Percentiles rank a stretch among this genome's conserved stretches.
phyloP scores from a whole-genome alignment of 2,113 vertebrate genomes.

The Mormoops blainvillei region DNA sequence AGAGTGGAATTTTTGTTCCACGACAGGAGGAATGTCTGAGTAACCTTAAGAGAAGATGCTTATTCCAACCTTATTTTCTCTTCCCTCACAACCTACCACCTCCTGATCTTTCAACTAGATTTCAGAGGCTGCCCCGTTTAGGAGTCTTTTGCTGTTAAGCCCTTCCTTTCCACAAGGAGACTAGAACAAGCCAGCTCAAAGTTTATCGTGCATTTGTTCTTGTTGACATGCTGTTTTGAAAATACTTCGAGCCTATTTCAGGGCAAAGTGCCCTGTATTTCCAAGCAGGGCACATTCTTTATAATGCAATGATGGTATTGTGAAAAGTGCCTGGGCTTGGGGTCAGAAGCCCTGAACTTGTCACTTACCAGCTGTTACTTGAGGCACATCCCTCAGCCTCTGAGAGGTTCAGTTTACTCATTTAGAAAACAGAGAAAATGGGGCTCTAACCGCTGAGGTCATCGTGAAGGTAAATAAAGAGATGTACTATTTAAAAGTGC shows the following conservation, averaged over 20 bases:
- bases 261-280: background rate
- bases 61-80: background rate
- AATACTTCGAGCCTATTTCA: background rate
- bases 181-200: background rate
- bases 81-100: background rate
- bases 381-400: background rate
- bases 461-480: background rate
- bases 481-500: background rate
- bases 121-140: background rate
- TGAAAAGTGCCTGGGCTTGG: background rate
- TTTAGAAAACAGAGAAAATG: background rate
- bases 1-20: conserved; percentile 22
- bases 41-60: background rate
- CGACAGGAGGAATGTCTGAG: background rate
- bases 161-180: background rate
- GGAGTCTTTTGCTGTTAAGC: background rate
- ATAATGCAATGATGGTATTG: background rate
- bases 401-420: background rate
- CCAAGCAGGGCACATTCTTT: background rate
- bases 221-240: background rate
- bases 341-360: background rate
- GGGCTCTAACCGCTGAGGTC: background rate
- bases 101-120: background rate
- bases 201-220: background rate
- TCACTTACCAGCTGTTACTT: background rate